Conservation (phyloP, 2,113 vertebrate genomes). For the Gnathonemus longibarbis region DNA sequence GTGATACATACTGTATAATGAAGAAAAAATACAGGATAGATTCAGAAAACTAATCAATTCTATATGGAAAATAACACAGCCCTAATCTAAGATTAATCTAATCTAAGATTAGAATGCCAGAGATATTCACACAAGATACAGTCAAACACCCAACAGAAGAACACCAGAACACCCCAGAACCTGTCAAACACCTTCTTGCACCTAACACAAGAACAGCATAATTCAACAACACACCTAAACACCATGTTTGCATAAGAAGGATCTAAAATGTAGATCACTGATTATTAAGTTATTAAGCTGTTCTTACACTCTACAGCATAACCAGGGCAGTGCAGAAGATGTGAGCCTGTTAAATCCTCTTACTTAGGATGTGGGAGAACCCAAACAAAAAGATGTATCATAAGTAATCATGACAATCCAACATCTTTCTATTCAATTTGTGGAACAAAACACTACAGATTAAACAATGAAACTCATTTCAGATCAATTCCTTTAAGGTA, state of each 20-base stretch:
- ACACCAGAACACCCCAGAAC: neutral
- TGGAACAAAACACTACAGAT: neutral
- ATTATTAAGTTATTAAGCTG: neutral
- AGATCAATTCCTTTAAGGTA: neutral
- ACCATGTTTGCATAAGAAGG: neutral
- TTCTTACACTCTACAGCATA: neutral
- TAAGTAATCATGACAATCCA: neutral
- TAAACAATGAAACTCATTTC: neutral
- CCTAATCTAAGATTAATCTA: neutral
- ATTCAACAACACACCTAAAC: neutral
- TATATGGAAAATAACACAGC: neutral
- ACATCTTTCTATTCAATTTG: neutral
- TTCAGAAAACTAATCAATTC: neutral
- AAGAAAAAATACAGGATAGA: neutral
- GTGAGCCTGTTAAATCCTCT: neutral
- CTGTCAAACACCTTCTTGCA: neutral
- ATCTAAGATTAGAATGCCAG: neutral
- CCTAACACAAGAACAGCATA: neutral
- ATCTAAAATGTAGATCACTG: neutral
- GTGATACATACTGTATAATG: neutral
- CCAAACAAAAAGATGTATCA: neutral
- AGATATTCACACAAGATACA: neutral
- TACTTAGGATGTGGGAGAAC: neutral
- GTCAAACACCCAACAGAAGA: neutral
- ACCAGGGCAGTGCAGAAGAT: neutral